Base-by-base conservation (phyloP, 2,888 invertebrate species). In the Rhabditophanes sp. region DNA sequence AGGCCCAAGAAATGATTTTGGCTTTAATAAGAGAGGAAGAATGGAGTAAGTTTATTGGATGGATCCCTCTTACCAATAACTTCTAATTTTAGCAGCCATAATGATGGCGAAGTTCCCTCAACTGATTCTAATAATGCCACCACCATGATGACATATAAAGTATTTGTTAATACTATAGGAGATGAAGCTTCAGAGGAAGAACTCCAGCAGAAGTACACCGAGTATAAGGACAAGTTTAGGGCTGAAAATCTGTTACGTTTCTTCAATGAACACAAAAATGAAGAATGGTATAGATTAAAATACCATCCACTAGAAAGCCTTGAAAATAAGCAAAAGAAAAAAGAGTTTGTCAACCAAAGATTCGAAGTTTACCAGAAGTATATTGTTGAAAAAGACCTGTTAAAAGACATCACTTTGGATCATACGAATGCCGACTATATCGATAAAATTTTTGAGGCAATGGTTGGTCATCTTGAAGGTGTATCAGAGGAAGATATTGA, bases 131-230 rank as follows among this genome's bases (percentile, higher is more conserved):
- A n/a, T n/a, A n/a, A n/a, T n/a, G n/a, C n/a, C n/a, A n/a, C n/a
- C n/a, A n/a, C n/a, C n/a, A n/a, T n/a, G n/a, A n/a, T n/a, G n/a
- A n/a, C n/a, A n/a, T n/a, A n/a, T n/a, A n/a, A n/a, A n/a, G n/a
- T n/a, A n/a, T n/a, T n/a, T n/a, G n/a, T n/a, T n/a, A n/a, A n/a
- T n/a, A n/a, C n/a, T n/a, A n/a, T n/a, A n/a, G n/a, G n/a, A n/a
- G n/a, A n/a, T n/a, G n/a, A n/a, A n/a, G n/a, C n/a, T n/a, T n/a
- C n/a, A n/a, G n/a, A n/a, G n/a, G n/a, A n/a, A n/a, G n/a, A n/a
- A n/a, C n/a, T n/a, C n/a, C n/a, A n/a, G n/a, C n/a, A n/a, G n/a
- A 88, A 88, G 66, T 96, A 93, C 71, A 87, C 85, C 69, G 90
- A 93, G 65, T 96, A 96, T 72, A 96, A 96, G 70, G 72, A 83